These are phyloP conservation scores for Molossus alvarezi DNA, from an alignment of 2,797 vertebrate species.

Conservation along the genomic window DNA sequence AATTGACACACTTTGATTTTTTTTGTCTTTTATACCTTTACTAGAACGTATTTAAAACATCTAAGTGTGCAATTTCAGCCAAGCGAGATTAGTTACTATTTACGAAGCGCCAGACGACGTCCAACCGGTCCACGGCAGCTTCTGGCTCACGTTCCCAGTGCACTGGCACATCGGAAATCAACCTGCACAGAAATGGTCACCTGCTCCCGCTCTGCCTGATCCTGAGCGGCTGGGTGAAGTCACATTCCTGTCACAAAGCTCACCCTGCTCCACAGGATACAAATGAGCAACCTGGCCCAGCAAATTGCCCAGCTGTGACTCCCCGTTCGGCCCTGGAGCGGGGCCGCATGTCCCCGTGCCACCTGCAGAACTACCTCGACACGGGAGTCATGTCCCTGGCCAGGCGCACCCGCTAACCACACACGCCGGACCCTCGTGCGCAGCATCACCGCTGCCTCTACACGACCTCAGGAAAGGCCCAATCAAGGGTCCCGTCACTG, in stretches of 20 bases:
- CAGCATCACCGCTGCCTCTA: background rate
- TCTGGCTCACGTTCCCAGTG: background rate
- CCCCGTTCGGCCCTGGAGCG: background rate
- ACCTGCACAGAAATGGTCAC: slow-evolving; percentile 10
- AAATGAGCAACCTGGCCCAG: slow-evolving; percentile 59
- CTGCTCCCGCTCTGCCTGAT: slow-evolving; percentile 33
- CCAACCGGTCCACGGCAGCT: background rate
- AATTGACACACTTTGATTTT: slow-evolving; percentile 19
- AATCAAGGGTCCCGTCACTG: too few species aligned
- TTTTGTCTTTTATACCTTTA: slow-evolving; percentile 70
- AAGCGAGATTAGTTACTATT: slow-evolving; percentile 24
- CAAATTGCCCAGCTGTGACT: slow-evolving; percentile 52
- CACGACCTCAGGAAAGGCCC: background rate
- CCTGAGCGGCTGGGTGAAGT: slow-evolving; percentile 41
- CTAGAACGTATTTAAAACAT: slow-evolving; percentile 52
- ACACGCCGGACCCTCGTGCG: background rate
- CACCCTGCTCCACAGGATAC: slow-evolving; percentile 56
- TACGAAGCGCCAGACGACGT: slow-evolving; percentile 35
- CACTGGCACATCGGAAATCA: slow-evolving; percentile 54
- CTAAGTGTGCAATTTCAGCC: slow-evolving; percentile 30
- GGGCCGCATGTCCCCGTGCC: slow-evolving; percentile 13
- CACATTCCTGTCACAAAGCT: slow-evolving; percentile 43
- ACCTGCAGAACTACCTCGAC: slow-evolving; percentile 49
- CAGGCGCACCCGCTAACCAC: background rate
- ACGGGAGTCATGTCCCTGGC: slow-evolving; percentile 40